Evolutionary conservation across 2,113 vertebrate species (phyloP).

Genomic region (Egretta garzetta): DNA sequence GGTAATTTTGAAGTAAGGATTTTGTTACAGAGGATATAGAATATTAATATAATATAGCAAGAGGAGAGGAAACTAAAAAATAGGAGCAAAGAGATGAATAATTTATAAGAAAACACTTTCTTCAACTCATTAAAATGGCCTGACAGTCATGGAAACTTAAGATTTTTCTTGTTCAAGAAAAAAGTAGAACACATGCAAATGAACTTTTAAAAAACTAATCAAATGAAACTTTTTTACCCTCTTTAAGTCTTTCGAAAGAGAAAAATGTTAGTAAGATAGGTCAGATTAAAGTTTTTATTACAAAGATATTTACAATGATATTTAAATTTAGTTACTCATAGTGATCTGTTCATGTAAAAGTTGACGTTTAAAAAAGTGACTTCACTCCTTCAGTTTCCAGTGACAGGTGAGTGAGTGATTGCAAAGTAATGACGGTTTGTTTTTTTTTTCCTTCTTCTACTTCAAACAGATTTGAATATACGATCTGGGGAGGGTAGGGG

Average conservation of each 20-base stretch:
- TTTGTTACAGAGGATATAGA: not conserved
- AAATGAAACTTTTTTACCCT: not conserved
- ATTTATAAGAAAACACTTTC: slow-evolving; percentile 60
- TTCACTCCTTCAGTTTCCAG: not conserved
- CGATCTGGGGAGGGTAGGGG: not conserved
- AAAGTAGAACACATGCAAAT: slow-evolving; percentile 51
- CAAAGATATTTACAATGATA: not conserved
- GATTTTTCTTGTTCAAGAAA: slow-evolving; percentile 34
- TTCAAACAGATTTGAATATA: not conserved
- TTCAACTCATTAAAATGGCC: slow-evolving; percentile 55
- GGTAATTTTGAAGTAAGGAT: not conserved
- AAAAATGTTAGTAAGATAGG: not conserved
- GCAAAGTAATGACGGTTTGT: not conserved
- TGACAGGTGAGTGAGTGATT: not conserved
- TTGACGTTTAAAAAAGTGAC: not conserved
- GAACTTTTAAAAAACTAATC: not conserved
- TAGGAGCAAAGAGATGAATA: slow-evolving; percentile 30
- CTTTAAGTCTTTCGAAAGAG: not conserved
- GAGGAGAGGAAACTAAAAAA: slow-evolving; percentile 16
- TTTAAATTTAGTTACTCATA: not conserved
- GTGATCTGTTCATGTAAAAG: not conserved
- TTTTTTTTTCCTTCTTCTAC: not conserved
- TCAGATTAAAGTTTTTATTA: not conserved
- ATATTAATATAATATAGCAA: not conserved
- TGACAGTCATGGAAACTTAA: slow-evolving; percentile 32